Evolutionary conservation across 2,797 vertebrate species (phyloP).

Genomic region (Podarcis lilfordi): DNA sequence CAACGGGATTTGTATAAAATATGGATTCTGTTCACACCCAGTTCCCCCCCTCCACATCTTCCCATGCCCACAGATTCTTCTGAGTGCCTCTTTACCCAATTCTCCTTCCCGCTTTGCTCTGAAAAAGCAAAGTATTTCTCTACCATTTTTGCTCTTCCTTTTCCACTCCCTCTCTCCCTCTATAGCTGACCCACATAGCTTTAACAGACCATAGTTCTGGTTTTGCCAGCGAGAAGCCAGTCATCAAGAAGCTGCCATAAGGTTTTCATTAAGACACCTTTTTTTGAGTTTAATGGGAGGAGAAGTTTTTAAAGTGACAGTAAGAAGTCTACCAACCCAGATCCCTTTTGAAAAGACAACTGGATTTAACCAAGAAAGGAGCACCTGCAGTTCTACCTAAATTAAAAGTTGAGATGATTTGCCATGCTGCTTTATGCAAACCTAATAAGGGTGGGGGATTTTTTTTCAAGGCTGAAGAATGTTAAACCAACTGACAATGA

Average conservation of each 20-base stretch:
- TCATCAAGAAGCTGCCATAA: constrained; percentile 24
- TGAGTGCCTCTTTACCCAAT: neutral
- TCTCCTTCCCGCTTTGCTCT: constrained; percentile 6
- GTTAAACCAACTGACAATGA: neutral
- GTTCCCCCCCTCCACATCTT: neutral
- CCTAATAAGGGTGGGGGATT: neutral
- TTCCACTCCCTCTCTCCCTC: neutral
- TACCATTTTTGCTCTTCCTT: constrained; percentile 39
- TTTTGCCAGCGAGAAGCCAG: constrained; percentile 14
- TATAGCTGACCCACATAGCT: constrained; percentile 58
- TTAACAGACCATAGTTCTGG: constrained; percentile 20
- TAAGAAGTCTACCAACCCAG: neutral
- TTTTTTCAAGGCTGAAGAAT: neutral
- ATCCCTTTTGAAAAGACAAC: neutral
- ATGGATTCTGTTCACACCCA: neutral
- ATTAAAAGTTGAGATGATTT: neutral
- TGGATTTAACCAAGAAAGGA: neutral
- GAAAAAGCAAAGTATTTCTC: constrained; percentile 14
- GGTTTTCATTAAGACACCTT: constrained; percentile 36
- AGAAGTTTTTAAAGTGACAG: neutral
- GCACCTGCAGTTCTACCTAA: neutral
- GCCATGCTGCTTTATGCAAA: neutral
- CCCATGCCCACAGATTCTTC: neutral
- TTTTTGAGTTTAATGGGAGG: constrained; percentile 16
- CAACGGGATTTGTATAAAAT: rapidly evolving